phyloP scores from a whole-genome alignment of 53 echinoderm and acorn worm genomes.

The Stichopus horrens region DNA sequence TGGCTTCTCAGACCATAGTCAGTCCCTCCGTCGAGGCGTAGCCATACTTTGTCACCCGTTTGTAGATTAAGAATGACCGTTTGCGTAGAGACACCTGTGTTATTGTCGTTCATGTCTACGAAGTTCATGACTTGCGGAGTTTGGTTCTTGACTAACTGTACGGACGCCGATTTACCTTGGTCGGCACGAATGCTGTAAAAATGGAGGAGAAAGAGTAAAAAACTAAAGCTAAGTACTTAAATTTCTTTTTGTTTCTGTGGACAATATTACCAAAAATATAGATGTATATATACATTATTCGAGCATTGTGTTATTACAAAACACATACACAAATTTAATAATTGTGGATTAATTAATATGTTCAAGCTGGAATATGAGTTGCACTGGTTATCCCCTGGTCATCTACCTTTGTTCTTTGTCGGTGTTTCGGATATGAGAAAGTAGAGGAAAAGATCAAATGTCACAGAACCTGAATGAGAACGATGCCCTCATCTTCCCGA shows the following conservation, averaged over 20 bases:
- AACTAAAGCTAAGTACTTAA: not conserved
- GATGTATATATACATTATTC: not conserved
- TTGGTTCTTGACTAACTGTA: conserved; percentile 57
- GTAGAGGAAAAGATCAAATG: too few relatives aligned
- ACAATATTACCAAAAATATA: not conserved
- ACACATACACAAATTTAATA: too few relatives aligned
- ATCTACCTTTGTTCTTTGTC: too few relatives aligned
- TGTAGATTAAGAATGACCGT: conserved; percentile 56
- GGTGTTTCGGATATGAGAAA: too few relatives aligned
- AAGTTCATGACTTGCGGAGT: conserved; percentile 51
- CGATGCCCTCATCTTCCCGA: too few relatives aligned
- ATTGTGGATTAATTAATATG: too few relatives aligned
- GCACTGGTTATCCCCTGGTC: too few relatives aligned
- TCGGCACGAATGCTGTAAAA: conserved; percentile 56
- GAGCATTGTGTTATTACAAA: too few relatives aligned
- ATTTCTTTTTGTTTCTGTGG: not conserved
- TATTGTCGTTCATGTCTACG: conserved; percentile 34
- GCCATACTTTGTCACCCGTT: conserved; percentile 56
- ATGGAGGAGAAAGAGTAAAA: not conserved
- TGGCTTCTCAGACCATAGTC: conserved; percentile 60
- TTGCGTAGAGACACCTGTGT: conserved; percentile 49
- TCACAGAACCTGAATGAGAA: too few relatives aligned
- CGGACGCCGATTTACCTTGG: conserved; percentile 56
- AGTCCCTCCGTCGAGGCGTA: conserved; percentile 44
- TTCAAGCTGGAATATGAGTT: too few relatives aligned